Conservation (phyloP, 2,113 vertebrate genomes). For the Brachionichthys hirsutus region DNA sequence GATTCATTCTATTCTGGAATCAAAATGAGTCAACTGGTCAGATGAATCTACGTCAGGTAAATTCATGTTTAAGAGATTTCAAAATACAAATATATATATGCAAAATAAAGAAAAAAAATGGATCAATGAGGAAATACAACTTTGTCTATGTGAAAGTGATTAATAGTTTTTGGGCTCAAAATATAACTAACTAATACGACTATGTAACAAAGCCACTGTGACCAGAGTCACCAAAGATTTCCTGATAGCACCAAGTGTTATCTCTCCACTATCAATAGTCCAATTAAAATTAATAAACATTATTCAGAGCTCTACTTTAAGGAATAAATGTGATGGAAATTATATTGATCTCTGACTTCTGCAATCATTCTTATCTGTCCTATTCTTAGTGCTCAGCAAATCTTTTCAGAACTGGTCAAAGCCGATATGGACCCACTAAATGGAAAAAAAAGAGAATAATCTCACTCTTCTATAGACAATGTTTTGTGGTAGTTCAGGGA, state of each 20-base stretch:
- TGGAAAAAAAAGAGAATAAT: slow-evolving; percentile 2
- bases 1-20: too few relatives aligned
- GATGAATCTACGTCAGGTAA: too few relatives aligned
- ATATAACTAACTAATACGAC: not conserved
- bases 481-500: too few relatives aligned
- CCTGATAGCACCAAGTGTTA: slow-evolving; percentile 20
- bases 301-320: slow-evolving; percentile 45
- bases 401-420: slow-evolving; percentile 26
- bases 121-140: too few relatives aligned
- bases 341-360: slow-evolving; percentile 48
- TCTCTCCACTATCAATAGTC: slow-evolving; percentile 30
- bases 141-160: too few relatives aligned
- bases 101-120: too few relatives aligned
- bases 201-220: not conserved
- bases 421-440: not conserved
- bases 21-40: too few relatives aligned
- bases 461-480: too few relatives aligned
- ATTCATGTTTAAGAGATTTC: too few relatives aligned
- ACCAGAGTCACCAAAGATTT: slow-evolving; percentile 29
- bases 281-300: slow-evolving; percentile 53
- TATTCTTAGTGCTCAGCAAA: slow-evolving; percentile 45
- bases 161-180: too few relatives aligned
- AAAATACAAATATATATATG: too few relatives aligned
- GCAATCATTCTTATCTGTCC: slow-evolving; percentile 50
- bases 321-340: slow-evolving; percentile 51